These are phyloP conservation scores for Sturnus vulgaris DNA, from an alignment of 2,113 vertebrate genomes.

Conservation along the genomic window DNA sequence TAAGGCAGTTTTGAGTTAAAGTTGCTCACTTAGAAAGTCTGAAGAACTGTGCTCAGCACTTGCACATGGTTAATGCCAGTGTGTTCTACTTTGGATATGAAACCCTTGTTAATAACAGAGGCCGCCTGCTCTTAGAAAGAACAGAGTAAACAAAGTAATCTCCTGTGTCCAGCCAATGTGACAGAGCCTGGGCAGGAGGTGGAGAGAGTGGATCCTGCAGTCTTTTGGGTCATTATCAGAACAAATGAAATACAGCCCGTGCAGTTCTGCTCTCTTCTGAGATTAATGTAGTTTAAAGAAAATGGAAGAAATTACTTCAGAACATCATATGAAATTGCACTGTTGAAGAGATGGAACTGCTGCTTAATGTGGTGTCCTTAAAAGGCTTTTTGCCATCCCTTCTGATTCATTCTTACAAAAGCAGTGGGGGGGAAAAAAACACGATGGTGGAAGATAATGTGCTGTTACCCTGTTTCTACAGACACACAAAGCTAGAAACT, in stretches of 20 bases:
- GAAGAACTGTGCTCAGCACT: background rate
- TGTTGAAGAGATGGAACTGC: background rate
- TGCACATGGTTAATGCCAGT: background rate
- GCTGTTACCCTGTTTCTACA: background rate
- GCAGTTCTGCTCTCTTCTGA: background rate
- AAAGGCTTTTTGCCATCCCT: conserved; percentile 1
- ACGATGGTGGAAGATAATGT: background rate
- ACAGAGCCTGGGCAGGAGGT: background rate
- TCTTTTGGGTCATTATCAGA: background rate
- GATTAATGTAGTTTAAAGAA: conserved; percentile 41
- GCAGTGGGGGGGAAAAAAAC: background rate
- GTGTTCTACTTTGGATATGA: background rate
- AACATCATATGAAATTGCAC: background rate
- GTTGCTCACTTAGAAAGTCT: background rate
- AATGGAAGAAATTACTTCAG: conserved; percentile 51
- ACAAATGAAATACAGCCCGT: background rate
- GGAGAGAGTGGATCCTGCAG: background rate
- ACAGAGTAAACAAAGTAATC: background rate
- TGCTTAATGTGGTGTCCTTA: background rate
- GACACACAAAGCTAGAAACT: background rate
- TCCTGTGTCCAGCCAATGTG: background rate
- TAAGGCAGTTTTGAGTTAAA: background rate
- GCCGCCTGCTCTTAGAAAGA: background rate
- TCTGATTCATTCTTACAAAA: conserved; percentile 23
- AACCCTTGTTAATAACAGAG: background rate